A percentile compares a stretch with the other conserved stretches of the same genome.
phyloP scores from a whole-genome alignment of 2,113 vertebrate species.

The human region GRCh38 chr6:5919001-5919500 shows the following conservation, averaged over 20 bases:
- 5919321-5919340: not conserved
- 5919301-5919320: not conserved
- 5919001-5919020: not conserved
- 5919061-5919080: not conserved
- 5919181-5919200: not conserved
- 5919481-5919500: not conserved
- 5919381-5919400: not conserved
- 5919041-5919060: not conserved
- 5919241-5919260: not conserved
- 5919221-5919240: not conserved
- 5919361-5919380: not conserved
- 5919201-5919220: not conserved
- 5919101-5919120: not conserved
- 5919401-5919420: not conserved
- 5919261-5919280: not conserved
- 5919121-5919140: not conserved
- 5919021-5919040: not conserved
- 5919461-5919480: not conserved
- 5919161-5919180: not conserved
- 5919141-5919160: not conserved
- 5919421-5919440: not conserved
- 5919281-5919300: not conserved
- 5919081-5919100: not conserved
- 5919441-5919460: not conserved
- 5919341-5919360: not conserved